Percentiles rank a stretch among this genome's conserved stretches.
Evolutionary conservation across 2,113 vertebrate species (phyloP).

Genomic region (Castor canadensis): DNA sequence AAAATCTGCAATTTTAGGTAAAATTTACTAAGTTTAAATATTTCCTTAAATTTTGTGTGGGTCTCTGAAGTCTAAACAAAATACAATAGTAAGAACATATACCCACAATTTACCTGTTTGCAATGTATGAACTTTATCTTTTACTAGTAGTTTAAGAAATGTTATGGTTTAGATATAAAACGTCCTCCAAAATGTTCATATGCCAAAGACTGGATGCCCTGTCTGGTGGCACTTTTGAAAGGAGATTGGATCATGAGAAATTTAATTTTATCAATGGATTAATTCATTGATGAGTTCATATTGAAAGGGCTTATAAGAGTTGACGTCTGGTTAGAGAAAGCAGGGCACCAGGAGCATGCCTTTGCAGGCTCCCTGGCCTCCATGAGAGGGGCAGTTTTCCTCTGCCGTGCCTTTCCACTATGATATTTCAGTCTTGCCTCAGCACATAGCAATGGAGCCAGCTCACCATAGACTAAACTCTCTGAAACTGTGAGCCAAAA

Average conservation of each 20-base stretch:
- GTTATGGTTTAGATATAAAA: not conserved
- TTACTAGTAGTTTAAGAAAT: not conserved
- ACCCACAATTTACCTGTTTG: not conserved
- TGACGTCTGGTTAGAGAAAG: not conserved
- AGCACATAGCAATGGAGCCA: too few species aligned
- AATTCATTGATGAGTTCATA: not conserved
- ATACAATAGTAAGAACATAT: not conserved
- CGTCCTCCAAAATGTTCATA: not conserved
- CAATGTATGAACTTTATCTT: not conserved
- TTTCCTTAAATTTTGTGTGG: not conserved
- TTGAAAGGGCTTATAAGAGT: not conserved
- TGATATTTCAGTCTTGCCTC: too few species aligned
- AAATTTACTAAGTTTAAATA: not conserved
- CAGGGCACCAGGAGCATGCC: too few species aligned
- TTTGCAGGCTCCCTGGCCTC: too few species aligned
- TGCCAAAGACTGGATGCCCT: not conserved
- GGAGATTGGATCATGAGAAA: accelerated
- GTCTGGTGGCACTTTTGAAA: too few species aligned
- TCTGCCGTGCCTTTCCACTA: too few species aligned
- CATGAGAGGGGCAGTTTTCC: too few species aligned
- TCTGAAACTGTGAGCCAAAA: not conserved
- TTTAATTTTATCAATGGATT: not conserved
- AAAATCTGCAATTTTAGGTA: not conserved
- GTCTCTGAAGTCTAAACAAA: not conserved
- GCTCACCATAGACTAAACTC: not conserved